Evolutionary conservation across 2,888 invertebrate genomes (phyloP), one percentile per base, ranked within the genome.

Genomic region (Epistrophella euchroma): DNA sequence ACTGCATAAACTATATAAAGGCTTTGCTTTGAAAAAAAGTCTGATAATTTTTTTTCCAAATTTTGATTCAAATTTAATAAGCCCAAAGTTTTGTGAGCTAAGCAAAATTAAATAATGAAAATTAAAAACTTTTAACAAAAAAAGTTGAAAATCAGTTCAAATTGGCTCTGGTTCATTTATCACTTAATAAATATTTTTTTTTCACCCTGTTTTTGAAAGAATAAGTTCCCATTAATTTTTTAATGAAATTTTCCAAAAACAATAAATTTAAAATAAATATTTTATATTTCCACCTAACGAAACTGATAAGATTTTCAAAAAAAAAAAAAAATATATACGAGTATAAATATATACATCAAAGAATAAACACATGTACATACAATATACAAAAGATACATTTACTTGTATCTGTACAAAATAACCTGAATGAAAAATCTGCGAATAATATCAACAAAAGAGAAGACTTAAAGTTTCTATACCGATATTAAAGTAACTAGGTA

Each of bases 381-480:
- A n/a, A 10, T n/a, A 7, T 10, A 55, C 4, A 55, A 9, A 32
- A 32, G 9, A 32, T 5, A 6, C 28, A 28, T 28, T 6, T 6
- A 50, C 4, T 22, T 22, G 22, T 7, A n/a, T 32, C 3, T 15
- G 11, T 52, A 5, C 13, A 25, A 2, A 10, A 32, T 32, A 17
- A 10, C n/a, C 10, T 32, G 32, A 55, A 55, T 17, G 32, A 32
- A 32, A 55, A 56, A 35, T 56, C 32, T 35, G 17, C 32, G 5
- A 32, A 32, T 32, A 56, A 56, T 32, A 56, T 32, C 32, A 56
- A 56, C 32, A 56, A 32, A 55, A 55, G 28, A 32, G 32, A 56
- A 35, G 32, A 35, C 28, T 32, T 55, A 35, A 11, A 56, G 17
- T 17, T 17, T 56, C n/a, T 56, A 17, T 19, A 4, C 5, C 3